Evolutionary conservation across 2,113 vertebrate species (phyloP).

Genomic region (Poeciliopsis turrubarensis): DNA sequence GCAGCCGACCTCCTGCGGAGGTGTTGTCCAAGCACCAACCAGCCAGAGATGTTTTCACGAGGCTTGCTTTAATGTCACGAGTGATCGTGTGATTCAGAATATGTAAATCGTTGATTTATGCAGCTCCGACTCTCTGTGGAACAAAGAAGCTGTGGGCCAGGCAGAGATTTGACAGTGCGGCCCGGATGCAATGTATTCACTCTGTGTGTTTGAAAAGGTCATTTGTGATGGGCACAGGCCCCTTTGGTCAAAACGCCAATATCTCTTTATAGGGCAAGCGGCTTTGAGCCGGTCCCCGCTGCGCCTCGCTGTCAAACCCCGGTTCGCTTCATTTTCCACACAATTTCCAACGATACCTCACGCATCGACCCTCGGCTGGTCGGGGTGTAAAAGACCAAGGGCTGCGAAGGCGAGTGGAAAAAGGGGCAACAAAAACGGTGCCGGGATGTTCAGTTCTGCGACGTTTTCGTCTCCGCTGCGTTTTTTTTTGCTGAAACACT

Average conservation of each 20-base stretch:
- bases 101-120: conserved; percentile 68
- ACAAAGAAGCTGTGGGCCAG: conserved; percentile 59
- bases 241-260: conserved; percentile 74
- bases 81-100: conserved; percentile 51
- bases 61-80: conserved; percentile 1
- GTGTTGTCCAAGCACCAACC: background rate
- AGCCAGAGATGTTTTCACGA: background rate
- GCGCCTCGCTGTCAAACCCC: conserved; percentile 57
- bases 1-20: background rate
- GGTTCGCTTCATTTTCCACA: conserved; percentile 46
- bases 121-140: conserved; percentile 40
- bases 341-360: conserved; percentile 56
- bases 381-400: conserved; percentile 32
- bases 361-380: conserved; percentile 32
- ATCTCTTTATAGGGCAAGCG: conserved; percentile 59
- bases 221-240: conserved; percentile 70
- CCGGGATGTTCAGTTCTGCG: conserved; percentile 3
- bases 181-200: conserved; percentile 69
- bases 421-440: conserved; percentile 41
- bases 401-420: conserved; percentile 32
- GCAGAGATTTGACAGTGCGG: conserved; percentile 58
- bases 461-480: conserved; percentile 16
- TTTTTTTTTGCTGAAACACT: background rate
- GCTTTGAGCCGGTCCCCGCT: conserved; percentile 59
- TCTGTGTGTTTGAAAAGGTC: conserved; percentile 78